Base-by-base conservation (phyloP, 2,113 vertebrate genomes). In the Callospermophilus lateralis region DNA sequence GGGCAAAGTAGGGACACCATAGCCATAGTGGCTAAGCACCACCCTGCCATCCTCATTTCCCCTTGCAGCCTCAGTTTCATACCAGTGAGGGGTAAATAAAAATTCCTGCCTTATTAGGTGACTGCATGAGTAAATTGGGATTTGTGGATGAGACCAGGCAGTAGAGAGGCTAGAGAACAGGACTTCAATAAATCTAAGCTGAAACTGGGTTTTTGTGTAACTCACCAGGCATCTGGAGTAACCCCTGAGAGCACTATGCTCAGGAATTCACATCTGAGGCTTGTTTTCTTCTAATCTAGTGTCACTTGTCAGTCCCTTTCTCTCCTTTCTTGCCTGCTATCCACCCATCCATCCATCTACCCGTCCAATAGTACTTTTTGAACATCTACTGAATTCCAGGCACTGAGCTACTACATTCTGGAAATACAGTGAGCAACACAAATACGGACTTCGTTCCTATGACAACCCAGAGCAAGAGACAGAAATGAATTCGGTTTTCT, bases 381-480 rank as follows among this genome's bases (percentile, higher is more conserved):
- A 89, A 84, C 30, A 65, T 86, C 72, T 51, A 37, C 16, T 70
- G 8, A 30, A 77, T 96, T 88, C 58, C 48, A 85, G 65, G 51
- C 70, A 53, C n/a, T 86, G 68, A 91, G 68, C 53, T 86, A 22
- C 53, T 86, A 22, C 6, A 8, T 61, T 90, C 67, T 90, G 65
- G 77, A 96, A 92, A 96, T 53, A 79, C 8, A 42, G 78, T 51
- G 26, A 91, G 55, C 89, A 85, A 94, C 45, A 88, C 20, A 96
- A 81, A 61, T 48, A 73, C 8, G 53, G 39, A 51, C 17, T 74
- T 53, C 65, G 68, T 94, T 58, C 42, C 96, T 77, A 26, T 48
- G 83, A 91, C 55, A 74, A 83, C 45, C 20, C 28, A 90, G 80
- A 92, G 70, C 26, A 65, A 76, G 55, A 87, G 81, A 76, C 48